Base-by-base conservation (phyloP, 1,140 invertebrate species). In the Phocides pigmalion region DNA sequence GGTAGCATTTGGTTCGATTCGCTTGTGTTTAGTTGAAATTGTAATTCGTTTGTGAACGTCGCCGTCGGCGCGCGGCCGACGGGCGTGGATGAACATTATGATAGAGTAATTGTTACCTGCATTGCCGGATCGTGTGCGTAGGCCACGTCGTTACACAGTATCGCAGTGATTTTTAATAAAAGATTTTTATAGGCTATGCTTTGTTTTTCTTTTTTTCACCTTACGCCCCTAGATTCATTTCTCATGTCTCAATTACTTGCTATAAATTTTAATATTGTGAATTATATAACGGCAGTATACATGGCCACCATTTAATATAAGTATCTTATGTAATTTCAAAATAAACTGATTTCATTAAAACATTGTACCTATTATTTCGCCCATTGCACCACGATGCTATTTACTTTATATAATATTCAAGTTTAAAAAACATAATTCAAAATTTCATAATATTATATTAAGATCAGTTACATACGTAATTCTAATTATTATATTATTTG, bases 151-250 rank as follows among this genome's bases (percentile, higher is more conserved):
- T 68, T 69, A 77, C 77, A 82, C 73, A 76, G 72, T 79, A 82
- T 82, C 76, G 82, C 88, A 89, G 85, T 90, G 85, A 82, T 90
- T 89, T 87, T 87, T 82, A 81, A 76, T 85, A 88, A 90, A 89
- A 83, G 78, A 85, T 82, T 89, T 88, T 90, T 90, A 88, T 87
- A 88, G 84, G 86, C 81, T 79, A 77, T 72, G 44, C 51, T 15
- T 66, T 69, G 59, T 46, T 66, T 84, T 83, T 83, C 72, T 76
- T 85, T 85, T 74, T 1, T 64, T 64, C 19, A 50, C 28, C 28
- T 44, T 47, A 32, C 41, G 42, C 37, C 51, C 63, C 25, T 28
- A 28, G 25, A 28, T 50, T 20, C 6, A 8, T 16, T 35, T 58
- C 11, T n/a, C n/a, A 47, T 46, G 16, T n/a, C 22, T 8, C 39